Evolutionary conservation across 1,140 invertebrate genomes (phyloP).

Genomic region (Nasonia longicornis): DNA sequence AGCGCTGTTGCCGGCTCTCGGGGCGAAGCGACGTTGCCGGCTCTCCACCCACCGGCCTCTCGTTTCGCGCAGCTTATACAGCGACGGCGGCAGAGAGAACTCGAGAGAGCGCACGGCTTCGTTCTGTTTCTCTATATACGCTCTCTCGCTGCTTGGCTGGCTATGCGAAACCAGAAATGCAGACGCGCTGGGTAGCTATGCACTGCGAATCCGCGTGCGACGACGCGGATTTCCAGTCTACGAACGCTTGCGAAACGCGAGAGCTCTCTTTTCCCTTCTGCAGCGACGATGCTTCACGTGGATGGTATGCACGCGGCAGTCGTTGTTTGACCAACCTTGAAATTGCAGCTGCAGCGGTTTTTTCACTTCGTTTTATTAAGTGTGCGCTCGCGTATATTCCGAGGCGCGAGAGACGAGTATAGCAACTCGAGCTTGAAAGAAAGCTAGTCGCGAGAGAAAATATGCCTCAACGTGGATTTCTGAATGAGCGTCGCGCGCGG

Average conservation of each 20-base stretch:
- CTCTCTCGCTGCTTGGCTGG: constrained; percentile 24
- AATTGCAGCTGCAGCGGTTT: neutral
- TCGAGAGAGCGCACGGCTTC: neutral
- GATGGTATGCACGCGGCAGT: neutral
- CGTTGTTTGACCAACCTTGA: neutral
- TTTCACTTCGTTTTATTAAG: neutral
- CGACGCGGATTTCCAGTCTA: neutral
- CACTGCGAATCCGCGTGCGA: neutral
- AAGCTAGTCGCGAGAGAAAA: neutral
- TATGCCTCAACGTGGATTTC: neutral
- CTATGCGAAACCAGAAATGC: constrained; percentile 30
- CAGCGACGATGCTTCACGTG: neutral
- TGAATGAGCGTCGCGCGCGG: neutral
- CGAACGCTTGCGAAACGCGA: neutral
- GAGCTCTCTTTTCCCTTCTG: neutral
- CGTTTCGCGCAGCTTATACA: neutral
- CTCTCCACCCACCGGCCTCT: constrained; percentile 41
- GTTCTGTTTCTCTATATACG: neutral
- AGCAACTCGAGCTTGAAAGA: neutral
- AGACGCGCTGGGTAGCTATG: neutral
- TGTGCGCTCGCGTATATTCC: neutral
- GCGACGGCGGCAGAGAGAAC: neutral
- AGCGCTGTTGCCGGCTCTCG: constrained; percentile 53
- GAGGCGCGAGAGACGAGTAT: neutral
- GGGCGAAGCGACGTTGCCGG: constrained; percentile 61